Conservation (phyloP, 2,888 invertebrate genomes). For the Liodrosophila aerea region DNA sequence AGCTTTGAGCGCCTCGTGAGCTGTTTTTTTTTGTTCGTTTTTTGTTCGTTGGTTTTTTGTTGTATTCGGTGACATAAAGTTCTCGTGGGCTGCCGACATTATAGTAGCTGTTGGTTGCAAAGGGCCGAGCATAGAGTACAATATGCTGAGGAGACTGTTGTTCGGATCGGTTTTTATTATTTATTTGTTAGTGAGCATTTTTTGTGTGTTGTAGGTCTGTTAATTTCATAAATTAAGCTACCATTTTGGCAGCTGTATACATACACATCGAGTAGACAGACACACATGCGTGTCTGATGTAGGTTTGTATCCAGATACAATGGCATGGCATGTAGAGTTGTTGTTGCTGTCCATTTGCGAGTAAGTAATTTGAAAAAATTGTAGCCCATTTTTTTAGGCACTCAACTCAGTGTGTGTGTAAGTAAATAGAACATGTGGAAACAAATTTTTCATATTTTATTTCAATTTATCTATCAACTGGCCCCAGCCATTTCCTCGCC, state of each 20-base stretch:
- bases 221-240: constrained; percentile 73
- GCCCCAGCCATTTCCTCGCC: constrained; percentile 13
- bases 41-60: constrained; percentile 36
- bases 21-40: constrained; percentile 10
- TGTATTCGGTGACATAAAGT: constrained; percentile 61
- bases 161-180: constrained; percentile 51
- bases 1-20: constrained; percentile 40
- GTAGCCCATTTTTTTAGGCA: constrained; percentile 28
- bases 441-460: constrained; percentile 49
- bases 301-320: neutral
- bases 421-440: constrained; percentile 39
- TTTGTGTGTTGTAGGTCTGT: constrained; percentile 48
- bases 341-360: constrained; percentile 20
- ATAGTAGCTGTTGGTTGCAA: constrained; percentile 32
- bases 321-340: constrained; percentile 26
- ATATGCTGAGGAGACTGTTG: constrained; percentile 29
- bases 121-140: constrained; percentile 50
- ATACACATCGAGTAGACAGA: neutral
- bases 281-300: neutral
- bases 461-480: constrained; percentile 52
- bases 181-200: constrained; percentile 45
- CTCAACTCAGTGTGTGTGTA: constrained; percentile 15
- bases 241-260: constrained; percentile 39
- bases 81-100: constrained; percentile 54
- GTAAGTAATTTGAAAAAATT: constrained; percentile 15